Evolutionary conservation across 2,113 vertebrate genomes (phyloP).

Genomic region (Edolisoma coerulescens): DNA sequence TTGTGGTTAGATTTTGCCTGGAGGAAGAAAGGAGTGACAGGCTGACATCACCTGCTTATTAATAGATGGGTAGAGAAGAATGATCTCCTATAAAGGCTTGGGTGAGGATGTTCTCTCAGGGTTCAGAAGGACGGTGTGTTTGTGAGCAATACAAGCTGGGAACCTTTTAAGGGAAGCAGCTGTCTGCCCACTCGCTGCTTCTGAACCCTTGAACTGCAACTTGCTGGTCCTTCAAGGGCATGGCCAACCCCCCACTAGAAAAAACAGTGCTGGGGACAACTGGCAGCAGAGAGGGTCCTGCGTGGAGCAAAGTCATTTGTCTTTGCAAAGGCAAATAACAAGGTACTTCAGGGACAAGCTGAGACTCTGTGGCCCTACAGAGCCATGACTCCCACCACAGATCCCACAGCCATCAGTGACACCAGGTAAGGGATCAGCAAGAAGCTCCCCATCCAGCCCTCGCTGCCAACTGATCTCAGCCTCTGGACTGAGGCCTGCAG

Average conservation of each 20-base stretch:
- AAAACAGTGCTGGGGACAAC: not conserved
- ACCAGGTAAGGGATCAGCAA: not conserved
- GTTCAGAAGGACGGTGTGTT: not conserved
- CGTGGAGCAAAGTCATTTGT: not conserved
- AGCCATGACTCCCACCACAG: not conserved
- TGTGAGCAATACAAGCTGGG: not conserved
- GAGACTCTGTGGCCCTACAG: not conserved
- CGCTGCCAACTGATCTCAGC: fast-evolving
- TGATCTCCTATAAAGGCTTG: not conserved
- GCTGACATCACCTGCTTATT: slow-evolving; percentile 64
- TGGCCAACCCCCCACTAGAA: not conserved
- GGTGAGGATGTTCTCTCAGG: not conserved
- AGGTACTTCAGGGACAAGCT: not conserved
- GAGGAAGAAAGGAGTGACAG: slow-evolving; percentile 45
- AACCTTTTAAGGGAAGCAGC: not conserved
- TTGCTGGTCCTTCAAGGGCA: not conserved
- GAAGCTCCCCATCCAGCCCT: not conserved
- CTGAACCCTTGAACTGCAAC: not conserved
- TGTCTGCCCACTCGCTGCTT: not conserved
- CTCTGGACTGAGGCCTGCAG: not conserved
- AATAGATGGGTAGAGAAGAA: slow-evolving; percentile 29
- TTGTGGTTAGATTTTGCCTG: slow-evolving; percentile 64
- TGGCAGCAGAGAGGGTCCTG: not conserved
- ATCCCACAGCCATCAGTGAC: not conserved
- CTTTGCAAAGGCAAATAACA: not conserved